Conservation (phyloP, 2,113 vertebrate genomes). For the Haplochromis burtoni region DNA sequence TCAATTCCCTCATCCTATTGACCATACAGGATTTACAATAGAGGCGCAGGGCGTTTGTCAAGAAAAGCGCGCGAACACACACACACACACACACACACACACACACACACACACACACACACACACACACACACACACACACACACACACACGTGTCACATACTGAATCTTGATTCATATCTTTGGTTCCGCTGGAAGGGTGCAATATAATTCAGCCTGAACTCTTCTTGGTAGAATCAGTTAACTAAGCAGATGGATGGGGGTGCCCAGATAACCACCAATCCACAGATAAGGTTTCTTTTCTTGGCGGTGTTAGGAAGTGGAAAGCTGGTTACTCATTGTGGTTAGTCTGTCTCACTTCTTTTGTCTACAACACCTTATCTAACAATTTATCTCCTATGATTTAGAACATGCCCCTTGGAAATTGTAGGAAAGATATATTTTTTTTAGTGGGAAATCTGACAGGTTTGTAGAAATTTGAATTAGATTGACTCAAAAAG, state of each 20-base stretch:
- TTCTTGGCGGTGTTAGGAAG: not conserved
- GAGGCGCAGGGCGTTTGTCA: not conserved
- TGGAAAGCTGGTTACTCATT: not conserved
- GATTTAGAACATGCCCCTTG: not conserved
- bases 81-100: too few species aligned
- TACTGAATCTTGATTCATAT: not conserved
- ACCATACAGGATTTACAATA: not conserved
- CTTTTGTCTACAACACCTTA: not conserved
- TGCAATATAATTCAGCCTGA: not conserved
- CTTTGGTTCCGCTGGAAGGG: not conserved
- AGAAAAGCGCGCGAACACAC: fast-evolving
- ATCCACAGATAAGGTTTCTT: not conserved
- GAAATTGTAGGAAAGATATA: not conserved
- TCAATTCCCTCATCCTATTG: conserved; percentile 24
- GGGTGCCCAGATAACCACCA: not conserved
- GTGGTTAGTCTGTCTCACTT: not conserved
- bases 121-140: too few species aligned
- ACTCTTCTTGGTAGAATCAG: not conserved
- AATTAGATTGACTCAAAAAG: not conserved
- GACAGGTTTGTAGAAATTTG: not conserved
- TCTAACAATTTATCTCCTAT: not conserved
- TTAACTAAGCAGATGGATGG: not conserved
- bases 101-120: too few species aligned
- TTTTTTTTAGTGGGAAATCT: not conserved
- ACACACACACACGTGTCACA: not conserved